Evolutionary conservation across 2,113 vertebrate genomes (phyloP), one percentile per base, ranked within the genome.

Genomic region (Actinemys pallida): DNA sequence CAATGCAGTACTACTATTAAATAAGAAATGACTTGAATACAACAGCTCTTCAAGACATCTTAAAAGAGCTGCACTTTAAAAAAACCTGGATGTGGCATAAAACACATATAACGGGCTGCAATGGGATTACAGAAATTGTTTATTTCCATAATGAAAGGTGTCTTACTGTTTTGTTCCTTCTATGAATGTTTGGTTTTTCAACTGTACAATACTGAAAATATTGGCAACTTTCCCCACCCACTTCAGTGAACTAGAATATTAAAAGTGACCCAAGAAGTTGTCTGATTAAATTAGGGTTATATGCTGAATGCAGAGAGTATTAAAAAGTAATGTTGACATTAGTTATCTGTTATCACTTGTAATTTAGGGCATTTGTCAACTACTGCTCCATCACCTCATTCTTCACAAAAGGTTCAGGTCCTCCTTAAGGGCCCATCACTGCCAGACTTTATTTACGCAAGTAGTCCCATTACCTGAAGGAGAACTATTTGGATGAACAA

Each of bases 11-110:
- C 35, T 27, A 17, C 4, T 35, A 39, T 3, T 57, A 57, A 86
- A 10, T 25, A 20, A 52, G 19, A 79, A 20, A 9, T 2, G 54
- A 45, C 27, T 19, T 0, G 0, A 50, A 72, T 79, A 53, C 0
- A 2, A 87, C 87, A 97, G 89, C 93, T 91, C 89, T 93, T 45
- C 92, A 89, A 54, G 39, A 69, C 49, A 25, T 39, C 39, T 5
- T 72, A 83, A 86, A 65, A 79, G 82, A 92, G 80, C 2, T 84
- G 72, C 81, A 49, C 45, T 93, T 78, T 1, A 82, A 10, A 81
- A 81, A 81, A 87, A 83, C 81, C 11, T 92, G 72, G 45, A n/a
- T 4, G 0, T 2, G 10, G 1, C 42, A 52, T 2, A 84, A 59
- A 84, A 83, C 45, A 84, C 81, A 62, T 78, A 27, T 78, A 27